Conservation (phyloP, 2,797 vertebrate species). For the Silurus lanzhouensis region DNA sequence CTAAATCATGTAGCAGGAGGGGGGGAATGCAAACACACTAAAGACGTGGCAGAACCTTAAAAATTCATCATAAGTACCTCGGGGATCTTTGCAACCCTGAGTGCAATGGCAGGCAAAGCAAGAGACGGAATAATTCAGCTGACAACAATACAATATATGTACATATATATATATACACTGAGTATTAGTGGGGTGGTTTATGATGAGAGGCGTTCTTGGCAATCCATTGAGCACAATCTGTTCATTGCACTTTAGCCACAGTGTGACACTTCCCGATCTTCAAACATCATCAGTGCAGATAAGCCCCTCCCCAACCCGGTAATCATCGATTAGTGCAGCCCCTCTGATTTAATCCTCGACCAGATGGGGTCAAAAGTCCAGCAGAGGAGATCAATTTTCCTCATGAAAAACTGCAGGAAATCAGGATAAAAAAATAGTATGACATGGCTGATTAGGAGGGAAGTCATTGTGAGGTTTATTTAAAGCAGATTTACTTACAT, state of each 20-base stretch:
- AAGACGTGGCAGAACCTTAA: background rate
- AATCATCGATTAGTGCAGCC: slow-evolving; percentile 51
- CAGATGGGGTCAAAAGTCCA: slow-evolving; percentile 39
- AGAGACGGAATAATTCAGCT: slow-evolving; percentile 30
- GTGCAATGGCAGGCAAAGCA: slow-evolving; percentile 32
- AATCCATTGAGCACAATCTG: slow-evolving; percentile 28
- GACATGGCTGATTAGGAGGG: background rate
- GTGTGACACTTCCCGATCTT: slow-evolving; percentile 35
- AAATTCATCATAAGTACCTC: slow-evolving; percentile 38
- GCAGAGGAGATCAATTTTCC: slow-evolving; percentile 37
- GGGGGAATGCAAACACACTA: background rate
- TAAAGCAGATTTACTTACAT: background rate
- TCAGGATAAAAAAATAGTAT: slow-evolving; percentile 33
- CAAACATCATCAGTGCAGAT: slow-evolving; percentile 15
- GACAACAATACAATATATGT: slow-evolving; percentile 17
- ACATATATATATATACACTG: background rate
- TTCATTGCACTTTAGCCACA: slow-evolving; percentile 24
- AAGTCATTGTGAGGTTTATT: background rate
- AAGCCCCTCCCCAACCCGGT: slow-evolving; percentile 40
- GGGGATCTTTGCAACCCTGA: slow-evolving; percentile 41
- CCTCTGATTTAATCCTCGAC: slow-evolving; percentile 50
- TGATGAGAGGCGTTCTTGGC: slow-evolving; percentile 20
- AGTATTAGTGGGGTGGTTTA: background rate
- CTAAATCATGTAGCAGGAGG: slow-evolving; percentile 30
- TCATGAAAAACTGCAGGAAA: slow-evolving; percentile 28